Evolutionary conservation across 1,140 invertebrate genomes (phyloP).

Genomic region (Mizuhopecten yessoensis): DNA sequence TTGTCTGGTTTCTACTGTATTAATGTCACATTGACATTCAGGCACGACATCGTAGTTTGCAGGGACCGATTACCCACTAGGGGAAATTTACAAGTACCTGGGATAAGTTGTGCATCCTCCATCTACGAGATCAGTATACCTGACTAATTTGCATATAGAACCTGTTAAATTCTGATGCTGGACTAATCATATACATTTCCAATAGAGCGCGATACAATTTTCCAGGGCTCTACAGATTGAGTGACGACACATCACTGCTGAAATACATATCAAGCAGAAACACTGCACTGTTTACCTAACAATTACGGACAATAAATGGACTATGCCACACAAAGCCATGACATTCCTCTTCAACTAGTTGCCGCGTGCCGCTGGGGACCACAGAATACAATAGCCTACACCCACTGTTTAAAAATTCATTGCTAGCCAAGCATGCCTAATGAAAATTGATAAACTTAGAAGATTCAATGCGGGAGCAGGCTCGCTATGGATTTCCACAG

Average conservation of each 20-base stretch:
- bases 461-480: conserved; percentile 9
- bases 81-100: conserved; percentile 14
- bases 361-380: not conserved
- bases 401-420: not conserved
- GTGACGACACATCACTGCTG: not conserved
- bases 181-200: not conserved
- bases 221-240: not conserved
- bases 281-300: not conserved
- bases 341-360: conserved; percentile 3
- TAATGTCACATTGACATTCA: conserved; percentile 34
- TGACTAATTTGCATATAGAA: not conserved
- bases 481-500: not conserved
- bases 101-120: not conserved
- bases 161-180: not conserved
- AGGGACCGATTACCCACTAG: not conserved
- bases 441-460: conserved; percentile 36
- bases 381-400: not conserved
- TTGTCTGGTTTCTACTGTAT: not conserved
- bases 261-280: not conserved
- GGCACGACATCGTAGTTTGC: not conserved
- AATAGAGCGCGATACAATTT: not conserved
- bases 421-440: not conserved
- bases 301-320: not conserved
- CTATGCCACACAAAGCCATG: not conserved
- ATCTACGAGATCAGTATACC: not conserved